Percentiles rank a stretch among this genome's conserved stretches.
These are phyloP conservation scores for Sphaerophoria rueppellii DNA, from an alignment of 2,888 invertebrate genomes.

Conservation along the genomic window DNA sequence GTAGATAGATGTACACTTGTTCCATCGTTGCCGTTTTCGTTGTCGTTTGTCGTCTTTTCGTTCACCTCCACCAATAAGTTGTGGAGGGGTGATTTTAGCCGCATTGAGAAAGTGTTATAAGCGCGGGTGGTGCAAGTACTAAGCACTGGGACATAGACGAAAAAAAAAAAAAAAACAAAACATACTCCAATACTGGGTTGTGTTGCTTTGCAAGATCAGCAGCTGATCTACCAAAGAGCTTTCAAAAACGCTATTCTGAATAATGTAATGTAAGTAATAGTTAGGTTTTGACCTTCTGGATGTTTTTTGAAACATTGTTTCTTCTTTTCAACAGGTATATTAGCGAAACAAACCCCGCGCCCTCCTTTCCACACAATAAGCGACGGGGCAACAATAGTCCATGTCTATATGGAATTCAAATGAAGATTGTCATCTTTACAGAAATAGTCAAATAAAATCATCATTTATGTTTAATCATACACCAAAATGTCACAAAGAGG, in stretches of 20 bases:
- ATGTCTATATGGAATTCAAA: conserved; percentile 63
- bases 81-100: conserved; percentile 31
- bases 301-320: background rate
- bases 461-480: conserved; percentile 69
- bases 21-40: conserved; percentile 44
- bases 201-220: conserved; percentile 41
- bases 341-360: conserved; percentile 55
- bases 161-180: background rate
- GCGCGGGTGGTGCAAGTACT: conserved; percentile 65
- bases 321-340: conserved; percentile 60
- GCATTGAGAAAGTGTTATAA: background rate
- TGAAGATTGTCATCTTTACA: conserved; percentile 52
- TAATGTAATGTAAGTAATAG: conserved; percentile 70
- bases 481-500: conserved; percentile 88
- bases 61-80: conserved; percentile 22
- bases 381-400: conserved; percentile 43
- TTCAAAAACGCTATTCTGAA: conserved; percentile 24
- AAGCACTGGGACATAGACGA: conserved; percentile 17
- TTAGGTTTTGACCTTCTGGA: background rate
- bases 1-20: conserved; percentile 58
- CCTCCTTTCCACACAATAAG: conserved; percentile 65
- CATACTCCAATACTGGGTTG: conserved; percentile 38
- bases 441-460: conserved; percentile 66
- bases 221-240: conserved; percentile 64
- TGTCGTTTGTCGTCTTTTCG: background rate